Percentiles rank a stretch among this genome's conserved stretches.
phyloP scores from a whole-genome alignment of 2,888 invertebrate genomes.

The Halictus quadricinctus region DNA sequence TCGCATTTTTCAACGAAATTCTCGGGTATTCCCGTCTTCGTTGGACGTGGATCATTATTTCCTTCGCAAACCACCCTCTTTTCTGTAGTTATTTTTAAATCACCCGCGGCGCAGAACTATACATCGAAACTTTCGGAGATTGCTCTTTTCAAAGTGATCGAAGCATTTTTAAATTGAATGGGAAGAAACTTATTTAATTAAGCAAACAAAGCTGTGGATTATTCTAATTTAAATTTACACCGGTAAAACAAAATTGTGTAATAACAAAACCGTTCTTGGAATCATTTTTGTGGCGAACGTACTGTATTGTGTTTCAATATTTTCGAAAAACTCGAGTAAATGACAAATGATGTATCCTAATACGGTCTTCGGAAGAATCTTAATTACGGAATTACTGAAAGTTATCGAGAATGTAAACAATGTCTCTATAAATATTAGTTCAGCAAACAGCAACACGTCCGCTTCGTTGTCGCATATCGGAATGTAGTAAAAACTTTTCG shows the following conservation, averaged over 20 bases:
- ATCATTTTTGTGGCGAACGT: background rate
- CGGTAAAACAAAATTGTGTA: background rate
- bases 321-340: background rate
- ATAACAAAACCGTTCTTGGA: background rate
- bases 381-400: background rate
- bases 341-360: background rate
- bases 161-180: background rate
- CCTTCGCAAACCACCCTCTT: conserved; percentile 61
- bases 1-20: conserved; percentile 20
- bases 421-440: background rate
- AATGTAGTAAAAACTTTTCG: background rate
- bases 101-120: conserved; percentile 67
- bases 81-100: conserved; percentile 74
- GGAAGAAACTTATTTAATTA: background rate
- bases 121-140: conserved; percentile 22
- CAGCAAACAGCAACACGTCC: background rate
- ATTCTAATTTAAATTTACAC: background rate
- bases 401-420: background rate
- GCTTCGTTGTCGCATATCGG: background rate
- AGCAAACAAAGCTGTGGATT: background rate
- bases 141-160: conserved; percentile 27
- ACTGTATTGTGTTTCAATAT: background rate
- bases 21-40: background rate
- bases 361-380: background rate
- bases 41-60: conserved; percentile 47